phyloP scores from a whole-genome alignment of 2,797 vertebrate genomes.

The Rhynchonycteris naso region DNA sequence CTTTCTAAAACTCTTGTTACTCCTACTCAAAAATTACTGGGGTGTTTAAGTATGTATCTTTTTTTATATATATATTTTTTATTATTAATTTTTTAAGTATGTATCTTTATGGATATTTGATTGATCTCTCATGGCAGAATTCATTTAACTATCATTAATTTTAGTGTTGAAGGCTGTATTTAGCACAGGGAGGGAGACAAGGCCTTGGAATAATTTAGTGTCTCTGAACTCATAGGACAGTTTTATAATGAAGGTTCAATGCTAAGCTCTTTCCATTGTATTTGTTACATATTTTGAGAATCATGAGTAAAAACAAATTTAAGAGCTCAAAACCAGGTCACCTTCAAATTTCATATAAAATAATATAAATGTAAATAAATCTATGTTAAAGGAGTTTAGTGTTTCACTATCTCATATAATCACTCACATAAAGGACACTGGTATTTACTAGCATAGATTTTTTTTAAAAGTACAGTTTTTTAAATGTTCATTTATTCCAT shows the following conservation, averaged over 20 bases:
- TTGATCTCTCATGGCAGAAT: not conserved
- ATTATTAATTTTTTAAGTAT: too few relatives aligned
- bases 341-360: not conserved
- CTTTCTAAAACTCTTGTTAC: not conserved
- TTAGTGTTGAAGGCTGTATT: not conserved
- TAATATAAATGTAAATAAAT: not conserved
- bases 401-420: not conserved
- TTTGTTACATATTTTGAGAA: not conserved
- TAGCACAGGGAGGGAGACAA: too few relatives aligned
- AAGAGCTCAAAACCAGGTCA: not conserved
- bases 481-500: not conserved
- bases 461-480: not conserved
- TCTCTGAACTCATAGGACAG: not conserved
- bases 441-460: not conserved
- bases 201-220: not conserved
- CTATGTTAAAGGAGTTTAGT: not conserved
- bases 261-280: not conserved
- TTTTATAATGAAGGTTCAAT: not conserved
- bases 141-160: not conserved
- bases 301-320: not conserved
- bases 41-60: not conserved
- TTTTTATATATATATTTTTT: too few relatives aligned
- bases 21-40: not conserved
- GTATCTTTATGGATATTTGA: not conserved
- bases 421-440: not conserved